phyloP scores from a whole-genome alignment of 2,888 invertebrate species.

The Diarsia mendica region DNA sequence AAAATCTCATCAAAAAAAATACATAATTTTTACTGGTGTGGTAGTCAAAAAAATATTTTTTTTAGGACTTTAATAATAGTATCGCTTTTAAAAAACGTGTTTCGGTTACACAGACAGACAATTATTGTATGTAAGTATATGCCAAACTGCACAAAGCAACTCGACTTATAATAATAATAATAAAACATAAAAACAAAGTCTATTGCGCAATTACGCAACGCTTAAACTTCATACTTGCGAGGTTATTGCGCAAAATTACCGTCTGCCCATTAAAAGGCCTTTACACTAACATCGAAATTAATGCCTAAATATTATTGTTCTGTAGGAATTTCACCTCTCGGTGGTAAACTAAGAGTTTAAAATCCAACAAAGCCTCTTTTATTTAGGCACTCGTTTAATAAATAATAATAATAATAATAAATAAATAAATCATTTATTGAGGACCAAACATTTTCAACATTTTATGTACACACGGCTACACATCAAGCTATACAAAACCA shows the following conservation, averaged over 20 bases:
- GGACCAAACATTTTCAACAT: too few species aligned
- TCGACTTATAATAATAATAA: slow-evolving; percentile 15
- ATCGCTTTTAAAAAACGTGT: too few species aligned
- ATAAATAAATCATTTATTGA: too few species aligned
- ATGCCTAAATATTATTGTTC: background rate
- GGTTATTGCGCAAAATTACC: slow-evolving; percentile 43
- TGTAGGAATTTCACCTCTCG: background rate
- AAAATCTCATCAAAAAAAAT: too few species aligned
- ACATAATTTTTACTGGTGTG: too few species aligned
- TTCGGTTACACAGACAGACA: background rate
- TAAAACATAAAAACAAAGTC: slow-evolving; percentile 37
- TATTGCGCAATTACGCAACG: slow-evolving; percentile 33
- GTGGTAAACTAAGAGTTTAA: background rate
- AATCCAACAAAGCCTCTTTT: background rate
- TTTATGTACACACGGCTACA: too few species aligned
- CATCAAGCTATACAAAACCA: too few species aligned
- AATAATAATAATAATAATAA: too few species aligned
- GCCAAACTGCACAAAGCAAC: background rate
- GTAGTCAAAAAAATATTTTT: too few species aligned
- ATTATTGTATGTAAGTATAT: background rate
- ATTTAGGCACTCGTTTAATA: slow-evolving; percentile 1
- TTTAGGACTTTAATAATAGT: too few species aligned
- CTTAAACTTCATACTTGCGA: slow-evolving; percentile 35
- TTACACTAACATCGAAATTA: background rate
- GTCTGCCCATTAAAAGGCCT: slow-evolving; percentile 38